Conservation (phyloP, 2,888 invertebrate species). For the Mythimna ferrago region DNA sequence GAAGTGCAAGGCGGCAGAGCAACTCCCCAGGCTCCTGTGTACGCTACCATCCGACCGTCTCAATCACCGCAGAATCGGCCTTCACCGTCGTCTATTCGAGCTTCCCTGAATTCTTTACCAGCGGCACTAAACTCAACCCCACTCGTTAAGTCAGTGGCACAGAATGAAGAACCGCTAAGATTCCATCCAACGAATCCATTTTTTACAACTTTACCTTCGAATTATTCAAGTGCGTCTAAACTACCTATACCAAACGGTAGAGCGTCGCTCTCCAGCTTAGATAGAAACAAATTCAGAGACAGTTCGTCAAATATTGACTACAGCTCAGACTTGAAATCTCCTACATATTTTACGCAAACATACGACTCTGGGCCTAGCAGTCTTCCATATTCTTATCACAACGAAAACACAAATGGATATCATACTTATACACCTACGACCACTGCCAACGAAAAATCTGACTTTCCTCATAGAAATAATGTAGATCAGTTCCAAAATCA, state of each 20-base stretch:
- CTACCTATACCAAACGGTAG: constrained; percentile 85
- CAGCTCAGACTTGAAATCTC: constrained; percentile 77
- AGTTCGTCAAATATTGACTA: constrained; percentile 72
- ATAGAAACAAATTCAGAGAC: constrained; percentile 82
- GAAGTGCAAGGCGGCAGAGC: constrained; percentile 79
- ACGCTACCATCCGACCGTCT: constrained; percentile 84
- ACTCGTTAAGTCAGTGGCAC: constrained; percentile 78
- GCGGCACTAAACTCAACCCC: constrained; percentile 79
- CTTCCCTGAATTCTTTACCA: constrained; percentile 80
- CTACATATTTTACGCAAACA: constrained; percentile 74
- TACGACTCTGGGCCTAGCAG: constrained; percentile 76
- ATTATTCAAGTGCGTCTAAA: constrained; percentile 85
- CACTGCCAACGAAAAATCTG: constrained; percentile 70
- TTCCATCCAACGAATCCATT: constrained; percentile 89
- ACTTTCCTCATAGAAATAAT: constrained; percentile 69
- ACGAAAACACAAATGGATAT: constrained; percentile 74
- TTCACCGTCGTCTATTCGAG: constrained; percentile 73
- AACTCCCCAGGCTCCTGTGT: constrained; percentile 86
- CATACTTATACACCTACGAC: constrained; percentile 63
- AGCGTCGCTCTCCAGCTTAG: constrained; percentile 78
- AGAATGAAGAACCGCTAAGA: constrained; percentile 78
- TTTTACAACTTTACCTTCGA: constrained; percentile 86
- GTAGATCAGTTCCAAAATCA: constrained; percentile 69
- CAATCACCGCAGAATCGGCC: constrained; percentile 77
- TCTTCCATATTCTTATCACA: constrained; percentile 74